These are phyloP conservation scores for Spisula solida DNA, from an alignment of 2,888 invertebrate species.

Conservation along the genomic window DNA sequence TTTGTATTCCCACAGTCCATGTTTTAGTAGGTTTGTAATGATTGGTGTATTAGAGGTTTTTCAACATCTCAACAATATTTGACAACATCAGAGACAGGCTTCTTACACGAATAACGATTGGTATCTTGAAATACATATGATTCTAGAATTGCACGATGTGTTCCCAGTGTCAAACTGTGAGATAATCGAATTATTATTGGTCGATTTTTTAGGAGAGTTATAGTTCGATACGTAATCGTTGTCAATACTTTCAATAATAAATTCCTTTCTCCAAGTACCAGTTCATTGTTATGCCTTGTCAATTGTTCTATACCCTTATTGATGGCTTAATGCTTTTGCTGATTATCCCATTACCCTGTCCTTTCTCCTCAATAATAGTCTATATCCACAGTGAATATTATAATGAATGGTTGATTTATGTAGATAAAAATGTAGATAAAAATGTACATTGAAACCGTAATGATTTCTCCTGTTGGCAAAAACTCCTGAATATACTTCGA, in stretches of 20 bases:
- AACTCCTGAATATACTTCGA: neutral
- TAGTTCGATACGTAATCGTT: neutral
- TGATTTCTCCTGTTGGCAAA: neutral
- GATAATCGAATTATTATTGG: no score
- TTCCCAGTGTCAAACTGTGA: no score
- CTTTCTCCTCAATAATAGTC: neutral
- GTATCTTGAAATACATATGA: no score
- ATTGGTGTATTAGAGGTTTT: no score
- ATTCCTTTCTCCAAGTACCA: neutral
- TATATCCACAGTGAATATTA: neutral
- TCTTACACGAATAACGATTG: no score
- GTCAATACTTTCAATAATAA: neutral
- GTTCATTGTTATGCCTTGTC: neutral
- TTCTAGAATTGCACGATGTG: no score
- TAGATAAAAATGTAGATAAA: no score
- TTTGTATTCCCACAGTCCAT: no score
- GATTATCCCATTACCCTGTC: neutral
- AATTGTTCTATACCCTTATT: conserved; percentile 1
- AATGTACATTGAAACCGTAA: neutral
- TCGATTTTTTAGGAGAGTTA: no score
- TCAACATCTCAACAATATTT: no score
- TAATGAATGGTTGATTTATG: neutral
- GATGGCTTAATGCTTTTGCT: neutral
- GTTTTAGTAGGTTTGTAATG: no score
- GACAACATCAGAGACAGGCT: no score